Evolutionary conservation across 2,797 vertebrate species (phyloP), one percentile per base, ranked within the genome.

Genomic region (Sebastolobus alascanus): DNA sequence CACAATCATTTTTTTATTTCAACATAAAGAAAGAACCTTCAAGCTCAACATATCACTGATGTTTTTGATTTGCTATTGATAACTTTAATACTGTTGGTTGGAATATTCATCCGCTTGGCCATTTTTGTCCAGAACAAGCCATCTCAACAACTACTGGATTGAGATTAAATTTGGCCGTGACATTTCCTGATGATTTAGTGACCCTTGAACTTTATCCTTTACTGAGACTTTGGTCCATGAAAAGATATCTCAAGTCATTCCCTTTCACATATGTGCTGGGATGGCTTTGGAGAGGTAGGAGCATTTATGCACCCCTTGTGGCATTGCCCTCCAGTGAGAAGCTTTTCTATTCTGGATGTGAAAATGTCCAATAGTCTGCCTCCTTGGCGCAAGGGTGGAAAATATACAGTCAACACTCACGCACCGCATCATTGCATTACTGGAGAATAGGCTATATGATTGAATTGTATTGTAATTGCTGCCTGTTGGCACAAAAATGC

Each of bases 21-120:
- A 20, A 50, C 46, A 50, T 50, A 20, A 63, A 40, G 22, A 7
- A 71, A 68, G 18, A 77, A 72, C 43, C 31, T 59, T 72, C 3
- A 77, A 58, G 6, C 18, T 43, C 54, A 59, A 68, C 66, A 58
- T 22, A 27, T 68, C 7, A 29, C 38, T 6, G 2, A 70, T 66
- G 40, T 55, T 35, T n/a, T 1, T 33, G 18, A 5, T 56, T 18
- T 27, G 8, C 37, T 25, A 8, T 64, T 68, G 20, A 52, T 64
- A 71, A 14, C 10, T 35, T 46, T 31, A 5, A 27, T 20, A 27
- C 12, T 43, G 27, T 46, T 13, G 12, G 27, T n/a, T 16, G 18
- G 18, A 46, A 25, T 50, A 25, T 68, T 20, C 0, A 0, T 33
- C 13, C 18, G 2, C n/a, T 72, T 54, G 8, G 25, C 8, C n/a